phyloP scores from a whole-genome alignment of 2,113 vertebrate species.

The Proteles cristata region DNA sequence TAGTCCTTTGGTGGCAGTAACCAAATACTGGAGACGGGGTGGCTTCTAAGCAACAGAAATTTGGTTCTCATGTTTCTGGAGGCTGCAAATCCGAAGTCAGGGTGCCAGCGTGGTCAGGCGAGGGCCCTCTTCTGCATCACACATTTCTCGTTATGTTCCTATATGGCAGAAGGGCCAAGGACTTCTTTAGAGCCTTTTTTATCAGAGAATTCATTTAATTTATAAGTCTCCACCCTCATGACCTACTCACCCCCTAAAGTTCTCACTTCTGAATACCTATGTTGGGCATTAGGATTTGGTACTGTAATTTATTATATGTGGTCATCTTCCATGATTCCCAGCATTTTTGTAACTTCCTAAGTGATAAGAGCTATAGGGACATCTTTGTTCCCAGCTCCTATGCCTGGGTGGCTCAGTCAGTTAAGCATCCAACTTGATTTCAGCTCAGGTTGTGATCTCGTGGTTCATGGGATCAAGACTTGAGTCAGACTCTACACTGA shows the following conservation, averaged over 20 bases:
- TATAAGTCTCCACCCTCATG: neutral
- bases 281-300: neutral
- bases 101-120: neutral
- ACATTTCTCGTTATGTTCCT: neutral
- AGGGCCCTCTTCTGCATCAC: neutral
- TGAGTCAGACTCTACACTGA: no score
- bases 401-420: no score
- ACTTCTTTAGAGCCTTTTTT: neutral
- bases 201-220: neutral
- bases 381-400: neutral
- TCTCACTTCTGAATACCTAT: neutral
- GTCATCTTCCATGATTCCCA: no score
- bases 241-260: neutral
- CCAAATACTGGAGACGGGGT: neutral
- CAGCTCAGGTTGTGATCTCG: no score
- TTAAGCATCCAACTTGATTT: no score
- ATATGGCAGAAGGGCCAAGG: neutral
- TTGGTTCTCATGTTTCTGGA: neutral
- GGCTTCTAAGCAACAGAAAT: neutral
- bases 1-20: neutral
- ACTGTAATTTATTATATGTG: neutral
- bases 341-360: neutral
- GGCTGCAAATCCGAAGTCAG: neutral
- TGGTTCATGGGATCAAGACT: no score
- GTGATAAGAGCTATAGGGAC: neutral